Base-by-base conservation (phyloP, 2,113 vertebrate genomes). In the Rallus limicola region DNA sequence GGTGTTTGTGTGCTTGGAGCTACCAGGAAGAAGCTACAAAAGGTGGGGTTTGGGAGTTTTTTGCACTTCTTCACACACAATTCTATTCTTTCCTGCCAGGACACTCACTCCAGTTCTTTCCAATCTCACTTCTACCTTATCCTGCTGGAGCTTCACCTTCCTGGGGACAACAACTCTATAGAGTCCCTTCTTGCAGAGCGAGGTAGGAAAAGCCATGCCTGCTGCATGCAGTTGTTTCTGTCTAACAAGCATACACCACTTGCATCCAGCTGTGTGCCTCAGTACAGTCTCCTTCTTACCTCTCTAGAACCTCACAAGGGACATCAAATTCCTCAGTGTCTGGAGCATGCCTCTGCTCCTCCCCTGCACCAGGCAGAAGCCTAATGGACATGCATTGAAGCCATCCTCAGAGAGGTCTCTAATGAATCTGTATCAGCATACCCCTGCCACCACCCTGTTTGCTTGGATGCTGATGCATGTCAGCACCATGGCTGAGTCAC, bases 1-100 rank as follows among this genome's bases (percentile, higher is more conserved):
- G 21, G 25, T 6, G 42, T 48, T 53, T 56, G 34, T 42, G 6
- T 50, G 31, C 59, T n/a, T 34, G 78, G 64, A 70, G 36, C 8
- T 69, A 20, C 81, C 11, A 42, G 64, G 34, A 79, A 56, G 78
- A 52, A 84, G 76, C 64, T 78, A 67, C 40, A 25, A 72, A 70
- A 21, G 9, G 1, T 80, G 70, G 11, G 16, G 3, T 0, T 46
- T 48, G 11, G 12, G 21, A 3, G 0, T 5, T 84, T 65, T 86
- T 77, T 36, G 28, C 19, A 40, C 9, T 52, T 31, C 14, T 79
- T 78, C 29, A 11, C 29, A 33, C 13, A 44, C 52, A 71, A 70
- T 2, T 44, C 4, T 34, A 52, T 21, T 42, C n/a, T 77, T 82
- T 3, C 56, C 42, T 56, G 19, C 14, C 40, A 24, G 10, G 65